Evolutionary conservation across 2,888 invertebrate genomes (phyloP).

Genomic region (Molorchus minor): DNA sequence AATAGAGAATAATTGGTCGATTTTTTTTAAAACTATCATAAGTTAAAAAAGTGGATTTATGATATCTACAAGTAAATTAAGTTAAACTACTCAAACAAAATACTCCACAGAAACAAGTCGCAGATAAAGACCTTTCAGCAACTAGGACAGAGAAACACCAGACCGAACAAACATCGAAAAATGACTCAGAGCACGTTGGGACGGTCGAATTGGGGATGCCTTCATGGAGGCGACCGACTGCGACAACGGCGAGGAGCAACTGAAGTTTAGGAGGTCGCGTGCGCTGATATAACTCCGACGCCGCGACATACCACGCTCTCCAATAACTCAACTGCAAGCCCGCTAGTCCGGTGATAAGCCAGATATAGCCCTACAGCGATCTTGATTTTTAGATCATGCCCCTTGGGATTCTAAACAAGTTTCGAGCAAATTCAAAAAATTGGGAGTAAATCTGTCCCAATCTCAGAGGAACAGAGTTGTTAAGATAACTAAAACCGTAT

Average conservation of each 20-base stretch:
- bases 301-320: background rate
- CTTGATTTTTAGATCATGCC: no score
- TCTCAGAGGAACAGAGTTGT: no score
- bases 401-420: background rate
- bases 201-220: background rate
- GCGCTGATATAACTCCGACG: constrained; percentile 4
- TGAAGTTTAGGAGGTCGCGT: constrained; percentile 8
- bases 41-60: background rate
- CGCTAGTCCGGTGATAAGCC: no score
- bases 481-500: no score
- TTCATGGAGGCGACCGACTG: constrained; percentile 9
- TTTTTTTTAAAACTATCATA: no score
- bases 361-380: no score
- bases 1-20: no score
- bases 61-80: background rate
- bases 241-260: constrained; percentile 11
- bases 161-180: background rate
- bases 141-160: background rate
- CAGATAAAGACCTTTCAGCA: constrained; percentile 16
- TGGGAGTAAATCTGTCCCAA: no score
- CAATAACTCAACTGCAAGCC: background rate
- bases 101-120: constrained; percentile 1
- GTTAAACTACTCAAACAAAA: background rate
- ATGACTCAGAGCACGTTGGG: constrained; percentile 6
- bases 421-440: no score